Percentiles rank a stretch among this genome's conserved stretches.
Evolutionary conservation across 2,113 vertebrate species (phyloP).

Genomic region (Cyprinodon brontotheroides): DNA sequence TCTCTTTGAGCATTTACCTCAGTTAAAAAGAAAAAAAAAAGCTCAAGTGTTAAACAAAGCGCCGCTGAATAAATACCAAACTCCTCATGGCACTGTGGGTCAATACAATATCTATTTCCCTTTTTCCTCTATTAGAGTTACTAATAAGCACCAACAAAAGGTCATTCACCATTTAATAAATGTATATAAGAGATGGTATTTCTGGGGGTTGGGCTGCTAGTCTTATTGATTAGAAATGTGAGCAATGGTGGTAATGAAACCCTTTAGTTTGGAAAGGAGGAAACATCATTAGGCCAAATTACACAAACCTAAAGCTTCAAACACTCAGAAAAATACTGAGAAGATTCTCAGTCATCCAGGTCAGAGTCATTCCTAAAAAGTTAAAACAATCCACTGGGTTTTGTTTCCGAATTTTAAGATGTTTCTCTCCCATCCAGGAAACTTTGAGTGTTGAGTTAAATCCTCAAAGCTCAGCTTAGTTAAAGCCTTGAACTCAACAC

Average conservation of each 20-base stretch:
- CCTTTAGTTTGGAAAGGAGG: not conserved
- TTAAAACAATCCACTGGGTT: no score
- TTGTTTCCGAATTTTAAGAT: no score
- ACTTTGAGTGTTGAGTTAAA: no score
- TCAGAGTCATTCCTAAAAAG: no score
- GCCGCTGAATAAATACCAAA: not conserved
- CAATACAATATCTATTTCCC: slow-evolving; percentile 10
- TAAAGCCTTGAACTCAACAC: no score
- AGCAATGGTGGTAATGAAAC: slow-evolving; percentile 17
- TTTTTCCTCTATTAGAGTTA: slow-evolving; percentile 45
- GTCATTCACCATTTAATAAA: slow-evolving; percentile 57
- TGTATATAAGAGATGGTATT: slow-evolving; percentile 64
- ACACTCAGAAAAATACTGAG: not conserved
- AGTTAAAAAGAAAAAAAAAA: not conserved
- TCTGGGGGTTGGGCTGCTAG: slow-evolving; percentile 15
- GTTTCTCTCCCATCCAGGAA: no score
- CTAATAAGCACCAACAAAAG: slow-evolving; percentile 32
- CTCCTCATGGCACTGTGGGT: not conserved
- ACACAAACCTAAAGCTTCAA: not conserved
- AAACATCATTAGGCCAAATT: not conserved
- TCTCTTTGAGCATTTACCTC: not conserved
- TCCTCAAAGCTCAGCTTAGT: no score
- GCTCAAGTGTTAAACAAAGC: not conserved
- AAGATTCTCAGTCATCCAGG: no score
- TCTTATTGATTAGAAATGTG: slow-evolving; percentile 42